Percentiles rank a stretch among this genome's conserved stretches.
Evolutionary conservation across 2,113 vertebrate genomes (phyloP).

Genomic region (Castor canadensis): DNA sequence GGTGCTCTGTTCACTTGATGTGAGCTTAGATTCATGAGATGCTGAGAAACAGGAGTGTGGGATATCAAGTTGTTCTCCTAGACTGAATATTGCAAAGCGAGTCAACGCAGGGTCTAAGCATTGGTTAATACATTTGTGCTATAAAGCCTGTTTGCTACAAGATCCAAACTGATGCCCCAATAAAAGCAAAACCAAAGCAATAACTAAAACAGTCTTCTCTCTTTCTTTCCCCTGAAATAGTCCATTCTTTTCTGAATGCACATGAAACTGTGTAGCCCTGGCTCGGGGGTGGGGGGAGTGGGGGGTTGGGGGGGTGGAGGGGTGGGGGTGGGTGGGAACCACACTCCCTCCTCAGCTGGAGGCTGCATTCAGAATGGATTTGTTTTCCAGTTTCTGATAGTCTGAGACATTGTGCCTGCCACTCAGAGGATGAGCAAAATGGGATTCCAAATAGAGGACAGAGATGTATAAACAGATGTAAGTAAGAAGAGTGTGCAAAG

Average conservation of each 20-base stretch:
- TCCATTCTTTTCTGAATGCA: neutral
- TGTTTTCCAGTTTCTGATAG: conserved; percentile 53
- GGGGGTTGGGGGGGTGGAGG: too few relatives aligned
- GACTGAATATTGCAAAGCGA: conserved; percentile 23
- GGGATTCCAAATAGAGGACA: conserved; percentile 28
- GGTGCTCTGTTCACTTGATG: conserved; percentile 39
- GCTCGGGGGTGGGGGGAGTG: too few relatives aligned
- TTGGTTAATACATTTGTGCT: neutral
- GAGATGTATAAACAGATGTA: neutral
- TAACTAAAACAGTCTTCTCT: neutral
- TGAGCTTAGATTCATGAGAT: conserved; percentile 46
- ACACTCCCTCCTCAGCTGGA: conserved; percentile 25
- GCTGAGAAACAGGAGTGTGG: conserved; percentile 6
- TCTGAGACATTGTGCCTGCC: neutral
- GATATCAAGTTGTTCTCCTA: neutral
- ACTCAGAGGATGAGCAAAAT: neutral
- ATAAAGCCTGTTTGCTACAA: neutral
- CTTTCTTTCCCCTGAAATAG: neutral
- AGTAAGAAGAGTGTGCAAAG: neutral
- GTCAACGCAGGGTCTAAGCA: neutral
- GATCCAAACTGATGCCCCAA: neutral
- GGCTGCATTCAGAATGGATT: conserved; percentile 31
- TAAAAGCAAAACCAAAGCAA: conserved; percentile 58
- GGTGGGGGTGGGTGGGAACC: too few relatives aligned
- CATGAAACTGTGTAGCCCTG: neutral